A percentile compares a stretch with the other conserved stretches of the same genome.
Evolutionary conservation across 2,888 invertebrate species (phyloP).

Genomic region (Barypeithes pellucidus): DNA sequence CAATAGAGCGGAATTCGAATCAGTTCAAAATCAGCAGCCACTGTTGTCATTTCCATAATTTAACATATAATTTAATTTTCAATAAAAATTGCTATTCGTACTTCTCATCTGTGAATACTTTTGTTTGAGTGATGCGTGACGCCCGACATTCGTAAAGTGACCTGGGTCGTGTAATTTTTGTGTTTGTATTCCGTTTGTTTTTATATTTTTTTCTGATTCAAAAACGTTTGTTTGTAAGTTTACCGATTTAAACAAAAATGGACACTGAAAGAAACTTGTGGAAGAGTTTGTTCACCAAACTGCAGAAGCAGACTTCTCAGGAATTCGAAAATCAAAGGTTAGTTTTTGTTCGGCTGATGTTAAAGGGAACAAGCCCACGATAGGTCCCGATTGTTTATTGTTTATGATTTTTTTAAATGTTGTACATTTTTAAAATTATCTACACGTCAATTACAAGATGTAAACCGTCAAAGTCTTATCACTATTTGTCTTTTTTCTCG

Average conservation of each 20-base stretch:
- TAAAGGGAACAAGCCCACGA: no score
- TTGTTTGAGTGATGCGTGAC: no score
- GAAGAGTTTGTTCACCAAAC: constrained; percentile 43
- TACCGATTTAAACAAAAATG: constrained; percentile 24
- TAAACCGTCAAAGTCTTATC: no score
- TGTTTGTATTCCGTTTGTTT: neutral
- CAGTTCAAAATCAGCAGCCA: neutral
- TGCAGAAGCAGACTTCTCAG: constrained; percentile 49
- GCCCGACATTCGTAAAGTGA: neutral
- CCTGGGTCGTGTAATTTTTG: constrained; percentile 5
- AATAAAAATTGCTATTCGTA: constrained; percentile 11
- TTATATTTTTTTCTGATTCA: neutral
- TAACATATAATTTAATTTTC: neutral
- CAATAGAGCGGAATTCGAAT: constrained; percentile 3
- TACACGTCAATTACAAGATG: no score
- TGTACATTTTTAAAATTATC: no score
- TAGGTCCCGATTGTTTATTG: no score
- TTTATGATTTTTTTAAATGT: no score
- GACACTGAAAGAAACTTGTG: constrained; percentile 41
- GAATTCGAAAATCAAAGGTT: constrained; percentile 49
- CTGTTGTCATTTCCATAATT: constrained; percentile 16
- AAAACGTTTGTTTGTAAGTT: neutral
- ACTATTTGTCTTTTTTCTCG: no score
- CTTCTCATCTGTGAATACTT: constrained; percentile 5
- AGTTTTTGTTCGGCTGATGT: constrained; percentile 9